Base-by-base conservation (phyloP, 2,888 invertebrate species). In the Eilema griseolum region DNA sequence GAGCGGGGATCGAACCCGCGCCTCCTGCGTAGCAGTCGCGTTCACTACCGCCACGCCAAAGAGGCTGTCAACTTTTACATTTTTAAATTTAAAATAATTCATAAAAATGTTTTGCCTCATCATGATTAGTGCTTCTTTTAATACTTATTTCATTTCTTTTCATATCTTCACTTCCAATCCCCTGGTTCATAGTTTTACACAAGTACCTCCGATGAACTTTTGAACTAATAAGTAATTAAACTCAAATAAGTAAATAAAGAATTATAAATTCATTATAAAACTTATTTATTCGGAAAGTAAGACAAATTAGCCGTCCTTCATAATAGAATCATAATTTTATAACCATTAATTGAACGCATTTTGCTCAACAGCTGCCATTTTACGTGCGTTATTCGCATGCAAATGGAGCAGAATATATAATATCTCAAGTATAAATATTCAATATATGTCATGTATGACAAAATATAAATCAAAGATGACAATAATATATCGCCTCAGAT, bases 401-500 rank as follows among this genome's bases (percentile, higher is more conserved):
- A 75, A 82, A 83, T 84, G 61, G 60, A 57, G 59, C 66, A 12
- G 73, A 77, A 83, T 81, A 70, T 61, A 31, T 76, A 75, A 75
- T 75, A 75, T 74, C 56, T 65, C 23, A 78, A 69, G 66, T 66
- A 75, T 70, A 73, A 78, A 79, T 75, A 74, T 71, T 76, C 65
- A 76, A 70, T 16, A 65, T 67, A 67, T 67, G 69, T 75, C 66
- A 69, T 69, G 64, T 65, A 56, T 76, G 66, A 81, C 72, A 68
- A 76, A 79, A 78, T 79, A 81, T 78, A 71, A 76, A 72, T 76
- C 64, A 75, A 67, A 73, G 31, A 63, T 69, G 60, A 56, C 61
- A 33, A 57, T 66, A 60, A n/a, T 16, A 56, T 62, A 67, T 61
- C 61, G 62, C 31, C 33, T 37, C 67, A 68, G 23, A 56, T 26